Evolutionary conservation across 2,797 vertebrate genomes (phyloP).

Genomic region (Nasua narica): DNA sequence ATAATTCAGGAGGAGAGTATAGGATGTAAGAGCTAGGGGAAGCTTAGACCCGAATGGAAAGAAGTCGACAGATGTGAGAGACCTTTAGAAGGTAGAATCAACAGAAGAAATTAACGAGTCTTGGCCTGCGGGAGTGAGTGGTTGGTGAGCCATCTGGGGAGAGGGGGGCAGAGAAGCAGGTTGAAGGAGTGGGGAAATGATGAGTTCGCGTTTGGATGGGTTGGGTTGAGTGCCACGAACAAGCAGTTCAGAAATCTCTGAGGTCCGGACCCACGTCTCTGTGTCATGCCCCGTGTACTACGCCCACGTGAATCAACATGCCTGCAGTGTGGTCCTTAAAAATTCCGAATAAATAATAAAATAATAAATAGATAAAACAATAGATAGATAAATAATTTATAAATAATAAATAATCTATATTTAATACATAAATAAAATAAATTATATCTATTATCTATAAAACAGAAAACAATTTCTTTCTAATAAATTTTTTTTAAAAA

Average conservation of each 20-base stretch:
- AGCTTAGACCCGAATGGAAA: neutral
- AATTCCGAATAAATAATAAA: too few relatives aligned
- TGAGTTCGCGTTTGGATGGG: neutral
- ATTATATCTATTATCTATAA: too few relatives aligned
- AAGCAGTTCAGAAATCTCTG: neutral
- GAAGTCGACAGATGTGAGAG: neutral
- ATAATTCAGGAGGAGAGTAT: neutral
- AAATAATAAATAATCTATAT: too few relatives aligned
- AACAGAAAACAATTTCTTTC: too few relatives aligned
- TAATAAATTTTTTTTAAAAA: too few relatives aligned
- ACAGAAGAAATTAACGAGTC: neutral
- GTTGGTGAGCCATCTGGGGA: neutral
- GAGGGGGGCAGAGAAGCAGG: neutral
- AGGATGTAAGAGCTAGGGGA: neutral
- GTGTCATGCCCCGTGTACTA: neutral
- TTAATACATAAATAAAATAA: too few relatives aligned
- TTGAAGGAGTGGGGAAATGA: neutral
- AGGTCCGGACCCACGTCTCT: neutral
- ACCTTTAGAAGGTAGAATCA: neutral
- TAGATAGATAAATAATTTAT: too few relatives aligned
- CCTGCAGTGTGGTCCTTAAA: neutral
- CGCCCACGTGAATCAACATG: neutral
- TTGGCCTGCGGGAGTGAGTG: too few relatives aligned
- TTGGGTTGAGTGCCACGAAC: neutral
- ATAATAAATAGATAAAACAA: too few relatives aligned